Percentiles rank a stretch among this genome's conserved stretches.
phyloP scores from a whole-genome alignment of 2,888 invertebrate species.

The Agrotis puta region DNA sequence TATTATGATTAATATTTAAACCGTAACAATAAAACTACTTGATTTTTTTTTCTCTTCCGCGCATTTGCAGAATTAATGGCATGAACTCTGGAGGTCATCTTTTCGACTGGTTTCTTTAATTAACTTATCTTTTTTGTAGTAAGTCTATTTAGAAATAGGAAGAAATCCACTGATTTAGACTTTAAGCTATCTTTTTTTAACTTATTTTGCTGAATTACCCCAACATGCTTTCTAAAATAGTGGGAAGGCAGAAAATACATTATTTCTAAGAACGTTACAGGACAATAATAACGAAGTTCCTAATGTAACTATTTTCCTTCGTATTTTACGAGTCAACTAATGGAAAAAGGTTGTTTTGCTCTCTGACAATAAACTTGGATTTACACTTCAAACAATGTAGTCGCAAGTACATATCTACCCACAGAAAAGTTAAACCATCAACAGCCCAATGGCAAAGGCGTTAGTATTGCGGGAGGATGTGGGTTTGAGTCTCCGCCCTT shows the following conservation, averaged over 20 bases:
- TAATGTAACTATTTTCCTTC: slow-evolving; percentile 7
- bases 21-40: too few relatives aligned
- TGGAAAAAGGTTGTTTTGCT: slow-evolving; percentile 21
- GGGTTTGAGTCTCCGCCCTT: slow-evolving; percentile 11
- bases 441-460: slow-evolving; percentile 9
- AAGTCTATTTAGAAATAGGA: too few relatives aligned
- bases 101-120: not conserved
- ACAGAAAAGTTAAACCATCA: slow-evolving; percentile 13
- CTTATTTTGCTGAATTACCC: too few relatives aligned
- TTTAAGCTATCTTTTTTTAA: not conserved
- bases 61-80: too few relatives aligned
- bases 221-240: not conserved
- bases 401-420: slow-evolving; percentile 3
- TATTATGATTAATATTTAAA: too few relatives aligned
- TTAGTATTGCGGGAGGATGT: slow-evolving; percentile 15
- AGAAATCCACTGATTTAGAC: not conserved
- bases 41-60: too few relatives aligned
- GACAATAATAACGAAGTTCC: not conserved
- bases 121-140: not conserved
- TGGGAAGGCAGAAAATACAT: not conserved
- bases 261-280: not conserved
- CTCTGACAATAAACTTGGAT: slow-evolving; percentile 23
- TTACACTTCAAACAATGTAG: slow-evolving; percentile 33
- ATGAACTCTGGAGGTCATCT: too few relatives aligned
- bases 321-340: slow-evolving; percentile 19